Conservation (phyloP, 2,113 vertebrate species). For the Rhegmatorhina hoffmannsi region DNA sequence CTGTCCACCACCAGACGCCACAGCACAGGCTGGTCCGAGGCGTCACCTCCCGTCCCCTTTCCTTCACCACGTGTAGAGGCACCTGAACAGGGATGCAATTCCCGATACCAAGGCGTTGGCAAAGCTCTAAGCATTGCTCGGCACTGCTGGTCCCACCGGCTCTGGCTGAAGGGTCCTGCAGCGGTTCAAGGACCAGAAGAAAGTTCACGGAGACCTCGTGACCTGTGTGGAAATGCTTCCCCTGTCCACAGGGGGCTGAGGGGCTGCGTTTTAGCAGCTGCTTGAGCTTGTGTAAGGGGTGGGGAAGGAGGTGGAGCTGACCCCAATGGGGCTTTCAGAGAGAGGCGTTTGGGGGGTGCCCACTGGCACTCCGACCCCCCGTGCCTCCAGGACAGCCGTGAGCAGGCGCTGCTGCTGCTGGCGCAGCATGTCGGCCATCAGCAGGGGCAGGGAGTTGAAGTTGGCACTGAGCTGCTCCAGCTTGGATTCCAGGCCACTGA, state of each 20-base stretch:
- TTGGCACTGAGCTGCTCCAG: conserved; percentile 91
- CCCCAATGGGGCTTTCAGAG: conserved; percentile 79
- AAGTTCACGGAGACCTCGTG: conserved; percentile 53
- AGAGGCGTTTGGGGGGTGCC: conserved; percentile 78
- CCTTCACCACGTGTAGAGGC: conserved; percentile 69
- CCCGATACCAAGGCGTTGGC: conserved; percentile 67
- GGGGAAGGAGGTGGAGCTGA: conserved; percentile 83
- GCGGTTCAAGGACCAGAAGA: conserved; percentile 13
- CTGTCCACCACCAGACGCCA: conserved; percentile 31
- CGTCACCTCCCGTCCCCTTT: conserved; percentile 41
- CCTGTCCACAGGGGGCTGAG: not conserved
- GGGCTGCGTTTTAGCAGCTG: conserved; percentile 81
- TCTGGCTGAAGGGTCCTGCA: conserved; percentile 20
- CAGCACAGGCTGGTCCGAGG: conserved; percentile 47
- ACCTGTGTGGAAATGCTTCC: conserved; percentile 44
- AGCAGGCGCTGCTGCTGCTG: conserved; percentile 94
- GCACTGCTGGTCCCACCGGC: conserved; percentile 22
- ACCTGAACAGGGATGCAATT: conserved; percentile 70
- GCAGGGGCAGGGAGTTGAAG: conserved; percentile 88
- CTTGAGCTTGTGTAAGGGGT: conserved; percentile 89
- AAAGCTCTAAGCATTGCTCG: conserved; percentile 14
- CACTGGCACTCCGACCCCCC: conserved; percentile 69
- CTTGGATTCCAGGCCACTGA: conserved; percentile 91
- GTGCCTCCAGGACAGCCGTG: conserved; percentile 82
- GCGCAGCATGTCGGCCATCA: conserved; percentile 88